Evolutionary conservation across 1,140 invertebrate genomes (phyloP), one percentile per base, ranked within the genome.

Genomic region (Macrotrachela quadricornifera): DNA sequence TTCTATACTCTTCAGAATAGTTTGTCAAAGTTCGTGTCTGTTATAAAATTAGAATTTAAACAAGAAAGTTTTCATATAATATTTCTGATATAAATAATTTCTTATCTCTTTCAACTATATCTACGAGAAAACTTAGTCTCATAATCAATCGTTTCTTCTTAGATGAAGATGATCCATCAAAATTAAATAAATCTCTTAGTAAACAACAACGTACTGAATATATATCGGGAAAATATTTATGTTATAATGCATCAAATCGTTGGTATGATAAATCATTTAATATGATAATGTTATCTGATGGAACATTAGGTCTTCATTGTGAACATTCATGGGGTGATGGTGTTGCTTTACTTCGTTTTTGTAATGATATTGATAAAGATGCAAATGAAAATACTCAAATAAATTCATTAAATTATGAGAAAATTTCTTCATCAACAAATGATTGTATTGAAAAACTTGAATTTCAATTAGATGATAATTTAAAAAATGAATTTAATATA

Each of bases 271-370:
- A 97, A 71, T 87, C 83, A 38, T 83, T 96, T 63, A 84, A 82
- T 49, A 61, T 96, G 14, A 82, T 95, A 47, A 69, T 92, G 36
- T 79, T 79, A 30, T 77, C 77, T 57, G 82, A 86, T 73, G 88
- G 86, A 10, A 76, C 77, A 42, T 77, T 82, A 30, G 83, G 80
- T 37, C 69, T 96, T 0, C 95, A 94, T 69, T 95, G 96, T 71
- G 91, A 97, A 70, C 92, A 97, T 74, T 82, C 88, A 0, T 97
- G 91, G 91, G 92, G 92, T 17, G 92, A 97, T 74, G 92, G 92
- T 50, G 90, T 96, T 14, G 90, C 90, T 38, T 80, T 96, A 1
- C 70, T 97, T 42, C 74, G 90, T 18, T 86, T 84, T 69, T 83
- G 95, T 60, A 83, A 90, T 69, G 90, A 91, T 63, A 75, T 88